These are phyloP conservation scores for Euzetes globulus DNA, from an alignment of 2,888 invertebrate species.

Conservation along the genomic window DNA sequence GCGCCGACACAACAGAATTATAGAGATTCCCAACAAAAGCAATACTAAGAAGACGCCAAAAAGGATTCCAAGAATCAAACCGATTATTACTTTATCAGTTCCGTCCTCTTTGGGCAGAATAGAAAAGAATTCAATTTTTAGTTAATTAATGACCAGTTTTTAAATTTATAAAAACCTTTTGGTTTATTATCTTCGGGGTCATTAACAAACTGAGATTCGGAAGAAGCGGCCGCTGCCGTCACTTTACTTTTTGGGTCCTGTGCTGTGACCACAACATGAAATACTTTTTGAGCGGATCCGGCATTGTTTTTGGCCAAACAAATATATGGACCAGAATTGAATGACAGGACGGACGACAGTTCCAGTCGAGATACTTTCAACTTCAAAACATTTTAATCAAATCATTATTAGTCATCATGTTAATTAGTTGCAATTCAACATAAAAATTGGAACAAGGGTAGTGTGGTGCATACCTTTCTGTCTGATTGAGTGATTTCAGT, in stretches of 20 bases:
- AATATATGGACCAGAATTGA: conserved; percentile 30
- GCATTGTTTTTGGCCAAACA: conserved; percentile 31
- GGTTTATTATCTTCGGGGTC: not conserved
- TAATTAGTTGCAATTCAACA: too few relatives aligned
- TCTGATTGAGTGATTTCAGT: not conserved
- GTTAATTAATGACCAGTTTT: not conserved
- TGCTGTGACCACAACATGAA: conserved; percentile 15
- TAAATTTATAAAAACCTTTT: not conserved
- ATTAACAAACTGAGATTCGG: conserved; percentile 21
- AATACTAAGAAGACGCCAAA: conserved; percentile 33
- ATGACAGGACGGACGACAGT: conserved; percentile 27
- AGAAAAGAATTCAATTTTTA: not conserved
- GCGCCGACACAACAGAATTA: conserved; percentile 31
- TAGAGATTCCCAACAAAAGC: conserved; percentile 27
- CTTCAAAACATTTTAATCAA: not conserved
- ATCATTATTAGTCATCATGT: too few relatives aligned
- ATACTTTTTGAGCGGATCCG: conserved; percentile 21
- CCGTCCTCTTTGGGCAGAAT: not conserved
- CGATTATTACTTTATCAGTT: conserved; percentile 22
- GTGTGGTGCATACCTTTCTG: too few relatives aligned
- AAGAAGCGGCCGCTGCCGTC: conserved; percentile 18
- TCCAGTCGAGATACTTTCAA: conserved; percentile 30
- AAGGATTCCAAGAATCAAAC: conserved; percentile 32
- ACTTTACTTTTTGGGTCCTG: not conserved
- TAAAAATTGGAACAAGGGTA: too few relatives aligned